Percentiles rank a stretch among this genome's conserved stretches.
Conservation (phyloP, 1,140 invertebrate genomes). For the Portunus trituberculatus region DNA sequence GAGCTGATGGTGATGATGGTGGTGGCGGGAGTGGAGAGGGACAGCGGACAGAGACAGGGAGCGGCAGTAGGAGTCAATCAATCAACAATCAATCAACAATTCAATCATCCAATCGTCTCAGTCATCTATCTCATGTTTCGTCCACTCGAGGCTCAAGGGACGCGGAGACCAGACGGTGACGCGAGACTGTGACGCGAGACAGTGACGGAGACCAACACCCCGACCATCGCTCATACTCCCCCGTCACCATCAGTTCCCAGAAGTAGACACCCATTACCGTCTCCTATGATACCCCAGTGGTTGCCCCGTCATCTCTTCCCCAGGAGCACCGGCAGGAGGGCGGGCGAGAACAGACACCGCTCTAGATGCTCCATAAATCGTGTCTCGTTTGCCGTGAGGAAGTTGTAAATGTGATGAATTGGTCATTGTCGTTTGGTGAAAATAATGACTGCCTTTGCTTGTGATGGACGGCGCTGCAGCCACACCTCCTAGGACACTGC, state of each 20-base stretch:
- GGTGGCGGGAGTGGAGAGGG: background rate
- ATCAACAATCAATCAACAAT: constrained; percentile 11
- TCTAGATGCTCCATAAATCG: constrained; percentile 56
- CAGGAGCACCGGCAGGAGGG: background rate
- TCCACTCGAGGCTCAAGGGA: background rate
- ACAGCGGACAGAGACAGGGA: background rate
- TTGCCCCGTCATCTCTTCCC: background rate
- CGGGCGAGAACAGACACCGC: background rate
- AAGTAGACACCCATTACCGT: constrained; percentile 31
- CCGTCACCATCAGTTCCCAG: background rate
- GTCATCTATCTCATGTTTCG: background rate
- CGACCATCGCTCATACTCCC: background rate
- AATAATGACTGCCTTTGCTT: constrained; percentile 60
- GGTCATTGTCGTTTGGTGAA: constrained; percentile 65
- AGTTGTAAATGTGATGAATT: constrained; percentile 73
- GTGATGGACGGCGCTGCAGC: constrained; percentile 46
- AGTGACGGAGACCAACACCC: background rate
- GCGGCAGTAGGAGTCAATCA: background rate
- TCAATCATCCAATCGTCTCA: background rate
- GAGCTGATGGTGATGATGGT: background rate
- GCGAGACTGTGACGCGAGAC: background rate
- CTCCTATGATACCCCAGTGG: background rate
- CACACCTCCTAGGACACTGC: background rate
- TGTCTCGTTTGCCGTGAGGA: constrained; percentile 63
- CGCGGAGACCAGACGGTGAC: background rate